Base-by-base conservation (phyloP, 2,113 vertebrate species). In the Salvelinus fontinalis region DNA sequence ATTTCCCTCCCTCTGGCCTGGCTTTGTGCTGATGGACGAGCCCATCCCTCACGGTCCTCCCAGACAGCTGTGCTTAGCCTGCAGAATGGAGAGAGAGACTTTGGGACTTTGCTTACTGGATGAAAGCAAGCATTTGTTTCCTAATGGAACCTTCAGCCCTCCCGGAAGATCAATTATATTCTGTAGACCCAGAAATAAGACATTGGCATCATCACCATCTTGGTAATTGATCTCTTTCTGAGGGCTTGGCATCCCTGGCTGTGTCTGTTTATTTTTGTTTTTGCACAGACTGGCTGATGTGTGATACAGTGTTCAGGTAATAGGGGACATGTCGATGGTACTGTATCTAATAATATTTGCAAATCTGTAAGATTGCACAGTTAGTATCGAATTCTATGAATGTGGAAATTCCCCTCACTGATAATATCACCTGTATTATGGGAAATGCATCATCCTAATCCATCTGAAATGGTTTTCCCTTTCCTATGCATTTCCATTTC, bases 41-140 rank as follows among this genome's bases (percentile, higher is more conserved):
- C 82, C 90, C 84, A 85, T 92, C 82, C 60, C 0, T 92, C 87
- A 81, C 71, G 48, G 77, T 24, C 34, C 85, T 86, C 90, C 82
- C 80, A 87, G 92, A 93, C 89, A 94, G 92, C 86, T 89, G 77
- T 87, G 92, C 91, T 94, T 90, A 92, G 88, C 84, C 80, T 84
- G 93, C 90, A 91, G 79, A 92, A 91, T 88, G 87, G 27, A 82
- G 71, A 54, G 34, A 69, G 66, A 78, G 74, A 74, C 48, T 68
- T 31, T 48, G 8, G 6, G 22, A 22, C 66, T 39, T 34, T 69
- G 85, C 65, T 67, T 73, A 44, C 79, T 27, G 85, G 86, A 85
- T 91, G 86, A 92, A 92, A 93, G 89, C 89, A 86, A 87, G 90
- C 90, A 81, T 92, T 89, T 85, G 85, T 87, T 93, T 92, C 87